These are phyloP conservation scores for Andrena flavipes DNA, from an alignment of 2,888 invertebrate genomes.

Conservation along the genomic window DNA sequence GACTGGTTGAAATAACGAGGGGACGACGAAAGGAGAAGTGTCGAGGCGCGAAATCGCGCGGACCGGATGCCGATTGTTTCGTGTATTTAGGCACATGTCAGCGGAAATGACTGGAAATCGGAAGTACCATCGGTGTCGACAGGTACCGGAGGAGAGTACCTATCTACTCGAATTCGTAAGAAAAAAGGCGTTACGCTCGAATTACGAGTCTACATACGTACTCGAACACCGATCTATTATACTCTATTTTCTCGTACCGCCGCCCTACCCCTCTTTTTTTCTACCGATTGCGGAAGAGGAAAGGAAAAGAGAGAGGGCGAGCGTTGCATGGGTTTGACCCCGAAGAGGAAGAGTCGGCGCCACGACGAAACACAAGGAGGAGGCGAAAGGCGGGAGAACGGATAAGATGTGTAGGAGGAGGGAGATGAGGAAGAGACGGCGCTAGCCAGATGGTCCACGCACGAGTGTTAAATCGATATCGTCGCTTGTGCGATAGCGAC, in stretches of 20 bases:
- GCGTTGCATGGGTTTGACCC: background rate
- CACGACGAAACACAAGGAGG: constrained; percentile 22
- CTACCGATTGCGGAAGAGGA: background rate
- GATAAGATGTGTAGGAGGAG: constrained; percentile 7
- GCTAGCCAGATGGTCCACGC: constrained; percentile 70
- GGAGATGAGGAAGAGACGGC: constrained; percentile 44
- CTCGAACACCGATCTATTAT: background rate
- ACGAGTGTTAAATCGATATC: constrained; percentile 24
- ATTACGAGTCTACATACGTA: background rate
- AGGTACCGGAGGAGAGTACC: too few relatives aligned
- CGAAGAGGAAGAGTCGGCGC: background rate
- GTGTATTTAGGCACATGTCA: background rate
- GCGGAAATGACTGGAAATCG: background rate
- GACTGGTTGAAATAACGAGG: background rate
- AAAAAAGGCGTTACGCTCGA: background rate
- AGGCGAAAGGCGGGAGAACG: constrained; percentile 22
- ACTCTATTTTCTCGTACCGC: background rate
- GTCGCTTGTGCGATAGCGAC: background rate
- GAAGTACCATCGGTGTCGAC: background rate
- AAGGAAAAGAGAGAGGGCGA: background rate
- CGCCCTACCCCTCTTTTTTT: background rate
- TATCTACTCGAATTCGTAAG: too few relatives aligned
- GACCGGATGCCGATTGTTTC: constrained; percentile 20
- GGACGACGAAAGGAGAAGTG: background rate
- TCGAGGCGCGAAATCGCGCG: background rate